Conservation (phyloP, 2,113 vertebrate genomes). For the Okapia johnstoni region DNA sequence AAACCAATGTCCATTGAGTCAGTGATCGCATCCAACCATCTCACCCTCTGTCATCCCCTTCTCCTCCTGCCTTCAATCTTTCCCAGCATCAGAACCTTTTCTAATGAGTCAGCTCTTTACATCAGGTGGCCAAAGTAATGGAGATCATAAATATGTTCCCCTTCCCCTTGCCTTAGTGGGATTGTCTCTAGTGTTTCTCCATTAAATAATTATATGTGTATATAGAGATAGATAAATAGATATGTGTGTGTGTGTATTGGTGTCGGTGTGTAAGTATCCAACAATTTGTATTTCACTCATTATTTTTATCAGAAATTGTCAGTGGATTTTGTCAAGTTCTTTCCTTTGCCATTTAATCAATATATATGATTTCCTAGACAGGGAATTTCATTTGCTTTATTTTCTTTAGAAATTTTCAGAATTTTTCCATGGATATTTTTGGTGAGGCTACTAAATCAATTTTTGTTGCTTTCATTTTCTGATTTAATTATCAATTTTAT, state of each 20-base stretch:
- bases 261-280: neutral
- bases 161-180: neutral
- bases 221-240: too few species aligned
- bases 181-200: neutral
- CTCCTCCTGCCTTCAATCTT: neutral
- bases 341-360: neutral
- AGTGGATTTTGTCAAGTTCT: neutral
- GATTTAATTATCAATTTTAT: neutral
- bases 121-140: too few species aligned
- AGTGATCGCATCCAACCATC: neutral
- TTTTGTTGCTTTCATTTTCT: neutral
- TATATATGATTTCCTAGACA: neutral
- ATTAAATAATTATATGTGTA: neutral
- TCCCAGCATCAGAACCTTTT: too few species aligned
- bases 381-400: neutral
- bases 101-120: too few species aligned
- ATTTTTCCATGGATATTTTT: neutral
- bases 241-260: neutral
- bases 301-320: neutral
- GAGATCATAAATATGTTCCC: neutral
- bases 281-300: neutral
- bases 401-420: neutral
- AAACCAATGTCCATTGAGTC: neutral
- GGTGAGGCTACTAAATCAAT: neutral
- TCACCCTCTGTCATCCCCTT: neutral